Evolutionary conservation across 2,113 vertebrate genomes (phyloP), one percentile per base, ranked within the genome.

Genomic region (Galeopterus variegatus): DNA sequence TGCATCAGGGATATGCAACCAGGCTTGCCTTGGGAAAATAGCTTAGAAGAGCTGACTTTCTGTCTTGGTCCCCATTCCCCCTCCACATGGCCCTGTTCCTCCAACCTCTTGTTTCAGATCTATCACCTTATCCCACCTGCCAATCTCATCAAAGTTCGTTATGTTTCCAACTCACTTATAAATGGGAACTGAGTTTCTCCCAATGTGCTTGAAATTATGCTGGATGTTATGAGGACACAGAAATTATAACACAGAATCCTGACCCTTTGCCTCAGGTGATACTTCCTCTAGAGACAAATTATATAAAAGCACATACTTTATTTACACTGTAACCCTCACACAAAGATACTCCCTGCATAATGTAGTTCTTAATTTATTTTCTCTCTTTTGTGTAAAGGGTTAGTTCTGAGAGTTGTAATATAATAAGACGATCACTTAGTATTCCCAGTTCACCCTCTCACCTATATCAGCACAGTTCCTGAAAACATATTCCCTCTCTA

Each of bases 281-380:
- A 54, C 19, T 85, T 95, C 64, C 60, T 84, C 77, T 52, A 81
- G 54, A 80, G 60, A 88, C n/a, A 96, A 94, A 79, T 93, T 60
- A 58, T 2, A 70, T 23, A 84, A 75, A 64, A 85, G n/a, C 69
- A 67, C 15, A 21, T n/a, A 18, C 21, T 84, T 88, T 80, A n/a
- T 48, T 93, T 58, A 91, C 17, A 72, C 45, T 70, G 5, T 87
- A 85, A 77, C 48, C 50, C 12, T 41, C 58, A 10, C 12, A 48
- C 6, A 18, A 83, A 82, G 48, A 77, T 76, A 33, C 19, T 90
- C 67, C 12, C 64, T 76, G 54, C n/a, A 77, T 28, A 79, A 76
- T 52, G 50, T 36, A 54, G 31, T 24, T 31, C 3, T 79, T n/a
- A 56, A 24, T 58, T 58, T 60, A 31, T 70, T 90, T 85, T 80